These are phyloP conservation scores for Acleris laterana DNA, from an alignment of 2,888 invertebrate species.

Conservation along the genomic window DNA sequence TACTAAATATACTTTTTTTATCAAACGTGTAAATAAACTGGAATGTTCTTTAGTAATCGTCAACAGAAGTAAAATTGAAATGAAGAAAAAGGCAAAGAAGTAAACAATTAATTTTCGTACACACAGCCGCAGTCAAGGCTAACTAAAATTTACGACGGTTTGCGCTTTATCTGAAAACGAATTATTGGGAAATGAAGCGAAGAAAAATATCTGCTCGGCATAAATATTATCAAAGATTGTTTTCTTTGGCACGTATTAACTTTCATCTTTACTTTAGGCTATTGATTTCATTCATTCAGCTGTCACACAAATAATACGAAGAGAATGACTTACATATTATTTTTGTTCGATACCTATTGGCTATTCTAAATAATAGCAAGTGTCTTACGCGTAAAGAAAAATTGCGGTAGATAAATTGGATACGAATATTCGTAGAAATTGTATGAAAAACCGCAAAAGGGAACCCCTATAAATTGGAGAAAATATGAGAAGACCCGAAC, in stretches of 20 bases:
- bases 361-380: no score
- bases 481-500: conserved; percentile 66
- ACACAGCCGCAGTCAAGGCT: neutral
- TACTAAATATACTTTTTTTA: no score
- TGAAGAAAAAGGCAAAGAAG: neutral
- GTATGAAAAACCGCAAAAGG: conserved; percentile 65
- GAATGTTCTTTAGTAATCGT: no score
- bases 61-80: no score
- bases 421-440: conserved; percentile 66
- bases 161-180: conserved; percentile 8
- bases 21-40: no score
- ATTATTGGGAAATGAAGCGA: conserved; percentile 5
- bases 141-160: conserved; percentile 11
- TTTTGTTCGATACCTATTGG: no score
- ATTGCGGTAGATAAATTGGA: conserved; percentile 63
- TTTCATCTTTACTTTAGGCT: neutral
- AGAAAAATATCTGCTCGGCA: conserved; percentile 5
- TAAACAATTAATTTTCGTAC: neutral
- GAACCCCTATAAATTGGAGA: conserved; percentile 69
- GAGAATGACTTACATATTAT: neutral
- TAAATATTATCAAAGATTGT: conserved; percentile 13
- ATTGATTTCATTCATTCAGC: neutral
- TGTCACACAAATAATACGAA: neutral
- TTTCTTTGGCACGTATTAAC: conserved; percentile 15
- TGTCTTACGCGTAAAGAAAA: conserved; percentile 39